A percentile compares a stretch with the other conserved stretches of the same genome.
phyloP scores from a whole-genome alignment of 2,797 vertebrate genomes.

The Eleutherodactylus coqui region DNA sequence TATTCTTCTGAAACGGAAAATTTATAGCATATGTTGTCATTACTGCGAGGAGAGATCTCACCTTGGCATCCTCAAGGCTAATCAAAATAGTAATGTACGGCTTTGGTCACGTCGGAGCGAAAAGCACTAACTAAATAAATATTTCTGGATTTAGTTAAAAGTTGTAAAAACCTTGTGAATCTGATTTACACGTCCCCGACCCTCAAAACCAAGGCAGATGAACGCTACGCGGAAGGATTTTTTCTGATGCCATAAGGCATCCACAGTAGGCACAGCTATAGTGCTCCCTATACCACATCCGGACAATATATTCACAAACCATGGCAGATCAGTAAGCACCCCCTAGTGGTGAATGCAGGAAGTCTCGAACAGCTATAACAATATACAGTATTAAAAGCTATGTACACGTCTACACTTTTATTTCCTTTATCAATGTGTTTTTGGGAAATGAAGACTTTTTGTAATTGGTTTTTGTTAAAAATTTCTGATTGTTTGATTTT shows the following conservation, averaged over 20 bases:
- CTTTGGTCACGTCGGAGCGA: neutral
- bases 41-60: neutral
- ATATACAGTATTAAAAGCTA: too few species aligned
- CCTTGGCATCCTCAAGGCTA: neutral
- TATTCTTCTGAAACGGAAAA: neutral
- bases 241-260: neutral
- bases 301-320: too few species aligned
- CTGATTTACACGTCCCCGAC: neutral
- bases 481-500: too few species aligned
- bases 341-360: too few species aligned
- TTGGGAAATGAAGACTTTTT: too few species aligned
- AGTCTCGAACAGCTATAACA: too few species aligned
- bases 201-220: too few species aligned
- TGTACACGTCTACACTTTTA: too few species aligned
- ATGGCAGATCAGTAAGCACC: too few species aligned
- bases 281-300: too few species aligned
- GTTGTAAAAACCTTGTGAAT: neutral
- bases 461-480: too few species aligned
- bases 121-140: constrained; percentile 6
- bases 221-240: neutral
- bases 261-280: neutral
- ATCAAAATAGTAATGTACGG: neutral
- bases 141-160: constrained; percentile 12
- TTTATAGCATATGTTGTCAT: constrained; percentile 9
- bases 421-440: too few species aligned